Conservation (phyloP, 2,113 vertebrate genomes). For the Neolamprologus sp. region DNA sequence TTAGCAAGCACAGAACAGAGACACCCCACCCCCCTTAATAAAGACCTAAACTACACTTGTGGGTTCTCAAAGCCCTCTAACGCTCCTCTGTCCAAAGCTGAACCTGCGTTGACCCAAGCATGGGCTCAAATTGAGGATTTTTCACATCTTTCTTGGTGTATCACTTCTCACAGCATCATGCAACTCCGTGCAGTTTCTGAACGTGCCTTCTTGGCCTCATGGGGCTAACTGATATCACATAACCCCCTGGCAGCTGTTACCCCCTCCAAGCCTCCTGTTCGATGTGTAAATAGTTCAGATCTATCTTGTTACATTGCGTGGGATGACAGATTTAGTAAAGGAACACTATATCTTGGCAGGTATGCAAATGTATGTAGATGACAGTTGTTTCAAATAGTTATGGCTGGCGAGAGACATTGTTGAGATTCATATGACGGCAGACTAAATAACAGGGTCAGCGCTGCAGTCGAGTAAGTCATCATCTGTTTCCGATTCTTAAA, state of each 20-base stretch:
- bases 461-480: not conserved
- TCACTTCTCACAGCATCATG: constrained; percentile 1
- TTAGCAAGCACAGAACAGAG: not conserved
- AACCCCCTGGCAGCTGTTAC: constrained; percentile 54
- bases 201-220: constrained; percentile 22
- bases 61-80: not conserved
- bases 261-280: constrained; percentile 22
- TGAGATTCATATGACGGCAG: not conserved
- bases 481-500: constrained; percentile 25
- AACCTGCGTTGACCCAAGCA: constrained; percentile 13
- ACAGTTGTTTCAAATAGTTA: constrained; percentile 24
- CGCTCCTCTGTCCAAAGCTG: not conserved
- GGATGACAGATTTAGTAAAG: constrained; percentile 48
- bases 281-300: constrained; percentile 47
- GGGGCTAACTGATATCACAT: constrained; percentile 45
- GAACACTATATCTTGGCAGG: constrained; percentile 30
- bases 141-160: constrained; percentile 10
- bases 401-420: constrained; percentile 12
- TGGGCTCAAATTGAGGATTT: not conserved
- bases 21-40: not conserved
- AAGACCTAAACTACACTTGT: not conserved
- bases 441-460: not conserved
- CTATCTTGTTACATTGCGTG: constrained; percentile 45
- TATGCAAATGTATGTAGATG: constrained; percentile 53
- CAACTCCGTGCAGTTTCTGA: not conserved